Evolutionary conservation across 2,113 vertebrate genomes (phyloP).

Genomic region (Bettongia penicillata): DNA sequence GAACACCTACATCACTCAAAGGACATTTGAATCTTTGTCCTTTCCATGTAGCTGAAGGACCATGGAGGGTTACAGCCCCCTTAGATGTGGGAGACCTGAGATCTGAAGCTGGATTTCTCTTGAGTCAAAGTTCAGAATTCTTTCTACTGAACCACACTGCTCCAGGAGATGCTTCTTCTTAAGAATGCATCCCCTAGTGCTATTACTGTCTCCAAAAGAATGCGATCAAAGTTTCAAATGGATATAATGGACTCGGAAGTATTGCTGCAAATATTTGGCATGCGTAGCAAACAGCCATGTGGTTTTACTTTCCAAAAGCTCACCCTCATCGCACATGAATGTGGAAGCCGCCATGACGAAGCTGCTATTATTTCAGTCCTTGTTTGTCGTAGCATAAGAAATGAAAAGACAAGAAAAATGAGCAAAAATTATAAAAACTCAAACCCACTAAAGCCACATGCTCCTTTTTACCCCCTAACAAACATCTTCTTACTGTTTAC

Average conservation of each 20-base stretch:
- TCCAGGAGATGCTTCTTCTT: no score
- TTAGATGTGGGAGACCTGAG: no score
- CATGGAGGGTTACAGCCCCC: no score
- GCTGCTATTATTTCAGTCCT: constrained; percentile 52
- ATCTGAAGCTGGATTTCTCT: no score
- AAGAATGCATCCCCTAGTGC: no score
- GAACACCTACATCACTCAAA: no score
- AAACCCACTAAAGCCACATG: not conserved
- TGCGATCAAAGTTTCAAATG: no score
- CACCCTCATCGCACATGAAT: constrained; percentile 60
- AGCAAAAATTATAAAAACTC: constrained; percentile 12
- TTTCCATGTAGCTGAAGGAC: no score
- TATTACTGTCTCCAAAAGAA: no score
- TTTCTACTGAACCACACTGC: no score
- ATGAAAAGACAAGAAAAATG: constrained; percentile 53
- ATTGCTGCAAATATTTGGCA: constrained; percentile 62
- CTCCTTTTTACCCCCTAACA: constrained; percentile 53
- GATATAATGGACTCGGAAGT: not conserved
- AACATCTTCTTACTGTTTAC: constrained; percentile 10
- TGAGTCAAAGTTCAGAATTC: no score
- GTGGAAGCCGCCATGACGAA: constrained; percentile 52
- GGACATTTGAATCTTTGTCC: no score
- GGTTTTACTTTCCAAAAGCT: constrained; percentile 70
- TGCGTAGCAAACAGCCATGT: constrained; percentile 59
- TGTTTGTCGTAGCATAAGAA: constrained; percentile 38